These are phyloP conservation scores for Forbesichthys agassizii DNA, from an alignment of 2,113 vertebrate genomes.

Conservation along the genomic window DNA sequence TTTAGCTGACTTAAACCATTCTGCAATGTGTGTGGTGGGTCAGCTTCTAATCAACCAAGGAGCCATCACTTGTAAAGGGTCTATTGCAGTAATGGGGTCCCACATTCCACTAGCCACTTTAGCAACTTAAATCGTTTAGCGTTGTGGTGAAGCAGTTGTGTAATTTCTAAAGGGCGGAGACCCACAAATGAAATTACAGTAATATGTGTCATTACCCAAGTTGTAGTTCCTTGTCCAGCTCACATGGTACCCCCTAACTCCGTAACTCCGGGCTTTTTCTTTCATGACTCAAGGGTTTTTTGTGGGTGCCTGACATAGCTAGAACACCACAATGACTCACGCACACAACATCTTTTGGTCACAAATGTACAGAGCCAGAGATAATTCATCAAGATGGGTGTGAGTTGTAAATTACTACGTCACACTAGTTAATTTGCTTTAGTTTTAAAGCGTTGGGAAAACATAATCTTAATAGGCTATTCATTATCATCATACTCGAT, in stretches of 20 bases:
- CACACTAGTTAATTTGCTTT: too few relatives aligned
- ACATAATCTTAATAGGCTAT: too few relatives aligned
- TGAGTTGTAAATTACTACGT: too few relatives aligned
- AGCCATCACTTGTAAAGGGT: too few relatives aligned
- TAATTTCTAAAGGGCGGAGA: background rate
- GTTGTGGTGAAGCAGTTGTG: background rate
- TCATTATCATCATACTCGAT: too few relatives aligned
- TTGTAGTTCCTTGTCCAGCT: conserved; percentile 11
- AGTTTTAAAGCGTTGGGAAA: too few relatives aligned
- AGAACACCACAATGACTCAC: background rate
- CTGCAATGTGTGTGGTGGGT: too few relatives aligned
- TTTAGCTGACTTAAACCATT: too few relatives aligned
- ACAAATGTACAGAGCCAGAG: too few relatives aligned
- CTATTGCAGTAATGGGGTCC: too few relatives aligned
- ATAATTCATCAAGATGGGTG: background rate
- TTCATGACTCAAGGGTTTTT: conserved; percentile 37
- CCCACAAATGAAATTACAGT: background rate
- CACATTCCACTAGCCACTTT: too few relatives aligned
- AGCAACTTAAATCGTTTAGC: background rate
- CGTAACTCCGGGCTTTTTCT: conserved; percentile 50
- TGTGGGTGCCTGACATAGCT: background rate
- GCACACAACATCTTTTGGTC: background rate
- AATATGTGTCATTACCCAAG: background rate
- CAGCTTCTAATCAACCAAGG: too few relatives aligned
- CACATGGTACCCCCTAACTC: conserved; percentile 8